Percentiles rank a stretch among this genome's conserved stretches.
Evolutionary conservation across 2,888 invertebrate genomes (phyloP).

Genomic region (Dryocosmus kuriphilus): DNA sequence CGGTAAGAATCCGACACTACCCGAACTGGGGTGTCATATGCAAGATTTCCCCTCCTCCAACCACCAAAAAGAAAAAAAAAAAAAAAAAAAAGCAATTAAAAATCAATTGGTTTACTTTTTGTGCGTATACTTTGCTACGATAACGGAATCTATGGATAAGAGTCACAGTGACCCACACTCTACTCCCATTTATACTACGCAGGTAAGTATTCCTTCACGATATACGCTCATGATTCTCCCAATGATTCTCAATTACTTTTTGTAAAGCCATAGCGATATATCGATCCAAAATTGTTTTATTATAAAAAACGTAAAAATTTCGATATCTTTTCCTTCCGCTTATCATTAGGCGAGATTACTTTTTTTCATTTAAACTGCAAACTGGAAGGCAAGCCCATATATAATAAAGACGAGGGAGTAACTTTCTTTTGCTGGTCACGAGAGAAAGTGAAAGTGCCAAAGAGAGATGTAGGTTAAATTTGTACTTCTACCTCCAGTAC

Average conservation of each 20-base stretch:
- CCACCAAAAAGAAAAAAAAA: too few relatives aligned
- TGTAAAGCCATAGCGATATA: neutral
- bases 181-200: too few relatives aligned
- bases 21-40: too few relatives aligned
- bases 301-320: neutral
- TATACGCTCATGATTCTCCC: too few relatives aligned
- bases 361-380: neutral
- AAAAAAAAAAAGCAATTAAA: too few relatives aligned
- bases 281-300: neutral
- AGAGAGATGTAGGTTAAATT: conserved; percentile 1
- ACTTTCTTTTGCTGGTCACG: conserved; percentile 12
- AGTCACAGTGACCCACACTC: conserved; percentile 42
- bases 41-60: too few relatives aligned
- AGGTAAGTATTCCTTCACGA: too few relatives aligned
- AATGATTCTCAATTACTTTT: too few relatives aligned
- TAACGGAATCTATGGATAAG: conserved; percentile 23
- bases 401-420: conserved; percentile 12
- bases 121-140: too few relatives aligned
- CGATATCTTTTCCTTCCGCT: neutral
- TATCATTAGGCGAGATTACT: neutral
- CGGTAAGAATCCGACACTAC: too few relatives aligned
- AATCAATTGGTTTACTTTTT: too few relatives aligned
- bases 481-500: neutral
- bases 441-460: conserved; percentile 38
- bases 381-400: neutral